phyloP scores from a whole-genome alignment of 2,113 vertebrate genomes.

The Neolamprologus sp. region DNA sequence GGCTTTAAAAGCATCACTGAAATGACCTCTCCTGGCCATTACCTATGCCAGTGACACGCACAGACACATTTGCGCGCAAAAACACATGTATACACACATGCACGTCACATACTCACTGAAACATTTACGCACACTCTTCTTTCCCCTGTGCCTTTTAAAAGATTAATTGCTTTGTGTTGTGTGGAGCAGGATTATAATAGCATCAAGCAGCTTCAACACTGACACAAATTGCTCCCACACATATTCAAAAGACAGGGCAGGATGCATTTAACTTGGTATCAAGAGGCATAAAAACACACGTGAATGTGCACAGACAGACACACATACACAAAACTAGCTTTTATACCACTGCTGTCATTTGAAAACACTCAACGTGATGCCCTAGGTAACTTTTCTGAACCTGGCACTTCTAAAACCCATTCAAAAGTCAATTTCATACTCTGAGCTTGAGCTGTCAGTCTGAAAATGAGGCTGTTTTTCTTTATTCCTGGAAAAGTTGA shows the following conservation, averaged over 20 bases:
- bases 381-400: not conserved
- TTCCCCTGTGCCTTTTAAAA: slow-evolving; percentile 49
- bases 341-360: not conserved
- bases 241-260: slow-evolving; percentile 29
- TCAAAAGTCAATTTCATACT: slow-evolving; percentile 8
- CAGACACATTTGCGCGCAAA: not conserved
- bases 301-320: not conserved
- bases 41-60: slow-evolving; percentile 2
- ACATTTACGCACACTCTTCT: not conserved
- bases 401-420: not conserved
- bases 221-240: slow-evolving; percentile 58
- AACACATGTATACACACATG: not conserved
- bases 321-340: not conserved
- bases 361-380: not conserved
- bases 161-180: slow-evolving; percentile 68
- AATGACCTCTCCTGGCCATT: slow-evolving; percentile 50
- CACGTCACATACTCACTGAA: not conserved
- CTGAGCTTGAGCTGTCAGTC: not conserved
- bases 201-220: slow-evolving; percentile 35
- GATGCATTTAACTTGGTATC: slow-evolving; percentile 43
- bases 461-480: slow-evolving; percentile 5
- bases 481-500: slow-evolving; percentile 15
- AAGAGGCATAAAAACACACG: not conserved
- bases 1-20: slow-evolving; percentile 37
- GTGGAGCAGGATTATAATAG: slow-evolving; percentile 55